These are phyloP conservation scores for Akabosia matsudoensis DNA, from an alignment of 1,140 invertebrate genomes.

Conservation along the genomic window DNA sequence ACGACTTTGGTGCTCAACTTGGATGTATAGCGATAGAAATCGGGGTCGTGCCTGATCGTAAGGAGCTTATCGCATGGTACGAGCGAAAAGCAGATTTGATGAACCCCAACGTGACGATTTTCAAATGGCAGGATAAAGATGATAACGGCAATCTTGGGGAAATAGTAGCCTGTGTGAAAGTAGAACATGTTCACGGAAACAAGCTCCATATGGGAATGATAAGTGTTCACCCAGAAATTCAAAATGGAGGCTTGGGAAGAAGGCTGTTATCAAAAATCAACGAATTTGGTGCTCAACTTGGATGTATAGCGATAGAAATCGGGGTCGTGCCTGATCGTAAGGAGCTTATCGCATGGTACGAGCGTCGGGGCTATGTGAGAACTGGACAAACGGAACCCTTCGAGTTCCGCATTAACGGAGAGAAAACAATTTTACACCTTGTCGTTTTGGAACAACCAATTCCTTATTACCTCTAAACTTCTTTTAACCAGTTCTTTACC, in stretches of 20 bases:
- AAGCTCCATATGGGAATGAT: slow-evolving; percentile 26
- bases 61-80: slow-evolving; percentile 28
- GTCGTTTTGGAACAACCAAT: too few species aligned
- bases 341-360: slow-evolving; percentile 28
- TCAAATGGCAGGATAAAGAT: too few species aligned
- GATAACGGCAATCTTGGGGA: too few species aligned
- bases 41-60: neutral
- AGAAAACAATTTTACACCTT: too few species aligned
- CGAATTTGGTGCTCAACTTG: neutral
- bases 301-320: neutral
- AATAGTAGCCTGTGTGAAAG: too few species aligned
- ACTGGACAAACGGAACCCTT: slow-evolving; percentile 28
- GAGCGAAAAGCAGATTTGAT: too few species aligned
- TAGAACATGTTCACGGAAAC: neutral
- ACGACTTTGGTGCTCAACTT: neutral
- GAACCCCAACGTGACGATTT: too few species aligned
- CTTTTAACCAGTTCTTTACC: too few species aligned
- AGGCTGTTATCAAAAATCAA: neutral
- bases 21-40: neutral
- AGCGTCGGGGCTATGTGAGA: slow-evolving; percentile 13
- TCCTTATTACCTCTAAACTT: too few species aligned
- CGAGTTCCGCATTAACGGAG: too few species aligned
- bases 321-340: neutral
- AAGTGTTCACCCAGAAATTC: slow-evolving; percentile 9
- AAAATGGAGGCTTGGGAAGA: slow-evolving; percentile 18